Base-by-base conservation (phyloP, 2,797 vertebrate genomes). In the Bovichtus diacanthus region DNA sequence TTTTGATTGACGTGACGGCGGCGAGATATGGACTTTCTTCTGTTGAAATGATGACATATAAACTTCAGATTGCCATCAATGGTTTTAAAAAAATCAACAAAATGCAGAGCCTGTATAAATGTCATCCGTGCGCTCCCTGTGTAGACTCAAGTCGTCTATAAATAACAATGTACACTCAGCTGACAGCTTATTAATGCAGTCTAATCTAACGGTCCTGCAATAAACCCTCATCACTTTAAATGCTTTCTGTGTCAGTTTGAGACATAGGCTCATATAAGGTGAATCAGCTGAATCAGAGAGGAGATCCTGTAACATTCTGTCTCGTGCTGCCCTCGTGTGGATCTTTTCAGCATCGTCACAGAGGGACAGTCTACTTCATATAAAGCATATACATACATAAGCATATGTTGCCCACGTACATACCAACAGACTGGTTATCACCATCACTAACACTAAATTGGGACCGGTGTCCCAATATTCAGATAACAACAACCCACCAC, bases 241-340 rank as follows among this genome's bases (percentile, higher is more conserved):
- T 6, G 31, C 7, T 31, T 31, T 8, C 5, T 31, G 31, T 31
- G 31, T n/a, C n/a, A n/a, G n/a, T n/a, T n/a, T n/a, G n/a, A n/a
- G n/a, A 6, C 70, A 34, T n/a, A 27, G n/a, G 15, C 7, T 7
- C 6, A 47, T 23, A 23, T 62, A 9, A 16, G 31, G 36, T 36
- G 50, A n/a, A 56, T 50, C 5, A 21, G 0, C 19, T 29, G 3
- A 41, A n/a, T 2, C 15, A 39, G 5, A 8, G 19, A 3, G 39
- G 8, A 51, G 5, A 23, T 11, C 2, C 16, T 46, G 13, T 13
- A 11, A 51, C 4, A 12, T 12, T 16, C 53, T 61, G 53, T 66
- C 27, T 34, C 60, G 21, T 71, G 66, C 67, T 83, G 82, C 84
- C 87, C 78, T 65, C 85, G 6, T 70, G 78, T 85, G 85, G 84